Evolutionary conservation across 2,113 vertebrate species (phyloP).

Genomic region (Corythaixoides concolor): DNA sequence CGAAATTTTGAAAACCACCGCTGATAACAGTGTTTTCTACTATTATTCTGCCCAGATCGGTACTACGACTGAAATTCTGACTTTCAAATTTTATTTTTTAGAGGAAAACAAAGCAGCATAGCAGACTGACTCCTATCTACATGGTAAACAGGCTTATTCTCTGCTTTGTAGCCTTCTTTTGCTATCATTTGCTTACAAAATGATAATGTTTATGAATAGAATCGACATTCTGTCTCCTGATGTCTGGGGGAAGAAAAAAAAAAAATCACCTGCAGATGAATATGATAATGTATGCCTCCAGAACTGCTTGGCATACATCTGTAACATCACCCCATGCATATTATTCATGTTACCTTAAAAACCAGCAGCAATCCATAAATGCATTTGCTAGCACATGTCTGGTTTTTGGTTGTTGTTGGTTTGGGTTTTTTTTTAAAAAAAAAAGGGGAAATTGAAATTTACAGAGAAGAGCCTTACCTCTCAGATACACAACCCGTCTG

Average conservation of each 20-base stretch:
- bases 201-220: background rate
- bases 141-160: background rate
- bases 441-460: background rate
- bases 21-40: background rate
- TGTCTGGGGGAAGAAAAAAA: background rate
- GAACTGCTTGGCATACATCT: too few relatives aligned
- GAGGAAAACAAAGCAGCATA: constrained; percentile 4
- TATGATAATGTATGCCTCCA: constrained; percentile 5
- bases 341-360: background rate
- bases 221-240: constrained; percentile 9
- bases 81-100: background rate
- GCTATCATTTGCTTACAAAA: background rate
- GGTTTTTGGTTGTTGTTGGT: too few relatives aligned
- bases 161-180: background rate
- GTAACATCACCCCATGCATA: background rate
- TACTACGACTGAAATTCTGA: background rate
- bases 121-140: background rate
- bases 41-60: background rate
- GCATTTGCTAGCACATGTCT: background rate
- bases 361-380: background rate
- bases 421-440: background rate
- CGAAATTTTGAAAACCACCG: background rate
- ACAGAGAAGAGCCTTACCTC: background rate
- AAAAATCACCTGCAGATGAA: background rate
- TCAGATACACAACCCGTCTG: background rate